Conservation (phyloP, 2,797 vertebrate species). For the Luscinia luscinia region DNA sequence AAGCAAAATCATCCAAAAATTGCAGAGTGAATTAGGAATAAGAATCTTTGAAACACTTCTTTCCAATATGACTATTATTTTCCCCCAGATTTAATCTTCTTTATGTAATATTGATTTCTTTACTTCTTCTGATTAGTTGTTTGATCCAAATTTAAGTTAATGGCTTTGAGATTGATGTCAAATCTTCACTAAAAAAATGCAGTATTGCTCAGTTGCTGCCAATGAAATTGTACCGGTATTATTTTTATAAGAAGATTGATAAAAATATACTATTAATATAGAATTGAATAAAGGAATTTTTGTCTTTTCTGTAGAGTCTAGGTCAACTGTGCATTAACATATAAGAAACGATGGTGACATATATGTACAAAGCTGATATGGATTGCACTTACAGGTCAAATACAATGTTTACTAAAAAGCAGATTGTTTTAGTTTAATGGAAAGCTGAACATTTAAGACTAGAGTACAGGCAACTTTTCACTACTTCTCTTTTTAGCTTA, state of each 20-base stretch:
- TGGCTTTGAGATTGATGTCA: background rate
- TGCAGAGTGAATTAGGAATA: background rate
- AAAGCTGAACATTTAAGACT: background rate
- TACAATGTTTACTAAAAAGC: background rate
- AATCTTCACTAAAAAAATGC: background rate
- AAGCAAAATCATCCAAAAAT: background rate
- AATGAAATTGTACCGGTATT: background rate
- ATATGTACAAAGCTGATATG: background rate
- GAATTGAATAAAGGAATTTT: background rate
- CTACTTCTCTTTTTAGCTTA: background rate
- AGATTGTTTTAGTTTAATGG: background rate
- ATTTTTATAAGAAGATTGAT: background rate
- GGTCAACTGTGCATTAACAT: background rate
- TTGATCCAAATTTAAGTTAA: background rate
- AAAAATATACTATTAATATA: background rate
- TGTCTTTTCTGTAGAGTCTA: background rate
- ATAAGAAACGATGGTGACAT: background rate
- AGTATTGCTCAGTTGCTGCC: background rate
- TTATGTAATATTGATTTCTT: background rate
- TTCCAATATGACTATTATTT: background rate
- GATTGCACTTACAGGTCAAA: background rate
- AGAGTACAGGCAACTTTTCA: background rate
- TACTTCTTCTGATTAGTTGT: background rate
- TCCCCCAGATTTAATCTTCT: no score
- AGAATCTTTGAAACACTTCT: background rate